A percentile compares a stretch with the other conserved stretches of the same genome.
Conservation (phyloP, 1,140 invertebrate genomes). For the Liolophura sinensis region DNA sequence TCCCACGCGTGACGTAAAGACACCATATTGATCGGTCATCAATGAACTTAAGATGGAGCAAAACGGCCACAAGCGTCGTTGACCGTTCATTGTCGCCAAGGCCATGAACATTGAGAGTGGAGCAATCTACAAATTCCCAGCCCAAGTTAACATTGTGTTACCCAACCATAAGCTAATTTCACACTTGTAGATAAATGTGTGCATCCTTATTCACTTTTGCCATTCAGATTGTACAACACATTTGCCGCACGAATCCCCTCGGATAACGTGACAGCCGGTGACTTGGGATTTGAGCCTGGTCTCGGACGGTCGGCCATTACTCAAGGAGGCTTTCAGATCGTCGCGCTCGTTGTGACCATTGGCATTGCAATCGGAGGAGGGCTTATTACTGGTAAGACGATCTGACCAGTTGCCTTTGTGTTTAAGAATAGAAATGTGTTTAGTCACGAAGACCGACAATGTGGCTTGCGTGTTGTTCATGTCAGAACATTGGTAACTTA, state of each 20-base stretch:
- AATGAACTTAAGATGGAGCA: too few relatives aligned
- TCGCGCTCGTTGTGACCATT: conserved; percentile 73
- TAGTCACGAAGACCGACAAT: neutral
- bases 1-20: too few relatives aligned
- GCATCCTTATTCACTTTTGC: conserved; percentile 45
- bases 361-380: conserved; percentile 75
- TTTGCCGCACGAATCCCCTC: conserved; percentile 54
- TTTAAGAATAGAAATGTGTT: neutral
- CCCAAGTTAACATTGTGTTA: too few relatives aligned
- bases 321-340: conserved; percentile 81
- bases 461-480: neutral
- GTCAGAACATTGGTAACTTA: neutral
- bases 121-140: too few relatives aligned
- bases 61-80: too few relatives aligned
- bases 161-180: conserved; percentile 62
- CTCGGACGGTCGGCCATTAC: conserved; percentile 66
- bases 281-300: conserved; percentile 57
- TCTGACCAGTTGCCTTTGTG: neutral
- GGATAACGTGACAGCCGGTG: conserved; percentile 30
- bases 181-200: conserved; percentile 67
- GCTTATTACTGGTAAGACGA: conserved; percentile 72
- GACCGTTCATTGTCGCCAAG: too few relatives aligned
- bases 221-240: conserved; percentile 62
- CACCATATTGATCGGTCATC: too few relatives aligned
- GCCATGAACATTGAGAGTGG: too few relatives aligned